Evolutionary conservation across 1,140 invertebrate genomes (phyloP), one percentile per base, ranked within the genome.

Genomic region (Bactericera cockerelli): DNA sequence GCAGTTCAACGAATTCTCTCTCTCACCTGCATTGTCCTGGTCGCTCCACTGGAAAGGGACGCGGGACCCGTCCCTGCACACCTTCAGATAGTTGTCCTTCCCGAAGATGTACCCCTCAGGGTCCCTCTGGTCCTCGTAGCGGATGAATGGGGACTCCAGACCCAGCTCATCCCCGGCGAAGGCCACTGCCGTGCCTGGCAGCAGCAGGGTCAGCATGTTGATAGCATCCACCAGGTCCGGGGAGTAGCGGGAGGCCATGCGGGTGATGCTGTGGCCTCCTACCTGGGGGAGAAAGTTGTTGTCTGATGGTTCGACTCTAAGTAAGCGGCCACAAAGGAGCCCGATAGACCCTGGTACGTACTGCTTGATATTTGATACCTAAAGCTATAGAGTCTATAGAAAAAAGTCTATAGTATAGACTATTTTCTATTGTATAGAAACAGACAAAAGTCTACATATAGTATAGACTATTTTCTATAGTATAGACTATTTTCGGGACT

Each of bases 161-260:
- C 80, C 86, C 58, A 87, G 78, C 66, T 87, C 84, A 67, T 87
- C 84, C 1, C 84, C 88, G 70, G 88, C 81, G 67, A 89, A 90
- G 54, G 80, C 81, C 0, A 88, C 75, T 1, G 79, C 75, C 4
- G 77, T 79, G 11, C 89, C 89, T 19, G 87, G 86, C 19, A 92
- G 69, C 11, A 87, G 71, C 62, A 87, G 70, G 1, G 79, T 72
- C 42, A 93, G 65, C 77, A 87, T 87, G 64, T 85, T 83, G 64
- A 88, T 75, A 8, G 78, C 81, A 69, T 89, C 87, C 0, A 82
- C 77, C 61, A 79, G 71, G 25, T 78, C 72, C 0, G 74, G 67
- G 6, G 79, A 79, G 63, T 80, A 81, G 57, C 86, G 74, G n/a
- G 77, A 75, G 0, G 79, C 78, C 8, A 84, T 76, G 63, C 88